phyloP scores from a whole-genome alignment of 1,140 invertebrate species.

The Diuraphis noxia region DNA sequence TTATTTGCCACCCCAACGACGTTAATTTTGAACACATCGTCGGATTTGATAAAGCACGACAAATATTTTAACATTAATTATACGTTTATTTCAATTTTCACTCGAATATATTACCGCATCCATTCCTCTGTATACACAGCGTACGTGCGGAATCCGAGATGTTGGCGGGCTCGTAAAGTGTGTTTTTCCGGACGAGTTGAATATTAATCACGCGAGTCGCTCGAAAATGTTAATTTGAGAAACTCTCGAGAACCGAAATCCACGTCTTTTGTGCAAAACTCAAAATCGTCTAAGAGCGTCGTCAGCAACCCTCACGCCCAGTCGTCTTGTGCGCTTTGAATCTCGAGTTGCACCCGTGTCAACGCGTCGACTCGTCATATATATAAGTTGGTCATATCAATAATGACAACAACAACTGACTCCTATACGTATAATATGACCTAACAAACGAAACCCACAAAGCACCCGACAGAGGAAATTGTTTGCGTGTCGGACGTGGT shows the following conservation, averaged over 20 bases:
- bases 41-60: neutral
- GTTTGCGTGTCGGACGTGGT: neutral
- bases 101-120: neutral
- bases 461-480: neutral
- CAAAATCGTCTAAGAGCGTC: neutral
- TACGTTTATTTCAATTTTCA: neutral
- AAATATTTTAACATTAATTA: slow-evolving; percentile 2
- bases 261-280: neutral
- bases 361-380: neutral
- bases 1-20: neutral
- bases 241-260: neutral
- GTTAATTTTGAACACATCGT: neutral
- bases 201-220: neutral
- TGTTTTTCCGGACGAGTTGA: neutral
- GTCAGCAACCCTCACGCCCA: neutral
- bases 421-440: neutral
- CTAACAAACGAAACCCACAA: neutral
- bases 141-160: neutral
- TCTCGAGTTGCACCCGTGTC: neutral
- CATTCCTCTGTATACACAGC: neutral
- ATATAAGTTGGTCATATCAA: neutral
- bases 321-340: neutral
- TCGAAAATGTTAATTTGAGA: neutral
- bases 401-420: neutral
- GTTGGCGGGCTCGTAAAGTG: neutral